Base-by-base conservation (phyloP, 1,140 invertebrate species). In the Drosophila ficusphila region DNA sequence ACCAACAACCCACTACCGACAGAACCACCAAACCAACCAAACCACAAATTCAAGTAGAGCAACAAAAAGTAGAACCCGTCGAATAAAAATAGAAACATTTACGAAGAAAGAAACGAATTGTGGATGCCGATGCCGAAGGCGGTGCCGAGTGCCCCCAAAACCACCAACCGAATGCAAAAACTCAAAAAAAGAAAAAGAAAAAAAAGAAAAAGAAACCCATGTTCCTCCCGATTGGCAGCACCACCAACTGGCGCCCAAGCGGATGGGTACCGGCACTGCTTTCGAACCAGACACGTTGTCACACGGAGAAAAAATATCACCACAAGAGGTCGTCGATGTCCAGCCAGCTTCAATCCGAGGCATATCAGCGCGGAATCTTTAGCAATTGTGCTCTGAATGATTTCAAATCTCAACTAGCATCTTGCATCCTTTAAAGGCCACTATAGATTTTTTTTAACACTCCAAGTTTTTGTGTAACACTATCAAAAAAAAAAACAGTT, bases 71-170 rank as follows among this genome's bases (percentile, higher is more conserved):
- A 51, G 23, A 58, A 53, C 51, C 70, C 72, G 36, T 46, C 54
- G 81, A 86, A 86, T 86, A 86, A 86, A 86, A 86, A 86, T 81
- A 86, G 81, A 86, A 86, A 86, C 81, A 86, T 86, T 86, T 86
- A 88, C 68, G 81, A 86, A 86, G 81, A 86, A 86, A 86, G 81
- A 86, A 81, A 76, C 53, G 62, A 88, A 83, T 46, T 64, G 72
- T 82, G 65, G 77, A 54, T 64, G 61, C 61, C 73, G 58, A 79
- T 79, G 77, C 71, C 56, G 71, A 48, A 56, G 53, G 56, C 73
- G 47, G 64, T 81, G 78, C 78, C 78, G 49, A 49, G 73, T 36
- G 31, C 25, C 25, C 25, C 31, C 0, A 21, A 31, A 33, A 42
- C 31, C 47, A 12, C 27, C 25, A 25, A 19, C 12, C 11, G 34